Evolutionary conservation across 2,888 invertebrate species (phyloP).

Genomic region (Megalurothrips usitatus): DNA sequence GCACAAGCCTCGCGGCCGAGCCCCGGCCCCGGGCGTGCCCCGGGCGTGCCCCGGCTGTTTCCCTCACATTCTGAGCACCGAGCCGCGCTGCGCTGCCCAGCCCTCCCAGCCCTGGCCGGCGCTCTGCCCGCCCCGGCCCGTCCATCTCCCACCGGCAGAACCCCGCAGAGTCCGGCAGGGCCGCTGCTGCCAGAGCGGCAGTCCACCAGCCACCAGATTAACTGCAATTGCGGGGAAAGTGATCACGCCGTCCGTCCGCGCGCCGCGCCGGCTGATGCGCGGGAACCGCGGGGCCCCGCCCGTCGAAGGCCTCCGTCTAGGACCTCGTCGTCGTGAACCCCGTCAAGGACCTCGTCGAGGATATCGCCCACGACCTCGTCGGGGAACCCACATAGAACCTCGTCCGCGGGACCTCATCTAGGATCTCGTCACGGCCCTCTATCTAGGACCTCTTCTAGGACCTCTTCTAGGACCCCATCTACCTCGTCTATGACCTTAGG

Average conservation of each 20-base stretch:
- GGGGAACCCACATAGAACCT: no score
- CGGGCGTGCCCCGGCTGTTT: not conserved
- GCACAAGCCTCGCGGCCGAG: not conserved
- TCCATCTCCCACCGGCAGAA: no score
- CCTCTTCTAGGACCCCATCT: no score
- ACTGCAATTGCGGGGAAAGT: slow-evolving; percentile 24
- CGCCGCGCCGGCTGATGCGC: not conserved
- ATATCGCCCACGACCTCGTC: no score
- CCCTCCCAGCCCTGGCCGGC: not conserved
- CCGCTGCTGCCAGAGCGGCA: not conserved
- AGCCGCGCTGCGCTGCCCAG: not conserved
- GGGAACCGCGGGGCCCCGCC: not conserved
- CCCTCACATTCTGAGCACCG: not conserved
- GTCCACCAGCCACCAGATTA: slow-evolving; percentile 19
- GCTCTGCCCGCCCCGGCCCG: not conserved
- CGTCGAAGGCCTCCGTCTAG: no score
- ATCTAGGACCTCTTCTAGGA: no score
- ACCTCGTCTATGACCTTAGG: no score
- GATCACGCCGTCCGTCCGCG: not conserved
- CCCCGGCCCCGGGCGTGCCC: not conserved
- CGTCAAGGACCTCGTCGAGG: no score
- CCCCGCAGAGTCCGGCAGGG: not conserved
- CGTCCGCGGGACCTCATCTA: not conserved
- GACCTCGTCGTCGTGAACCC: not conserved
- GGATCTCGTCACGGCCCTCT: no score